These are phyloP conservation scores for Epinotia bilunana DNA, from an alignment of 2,888 invertebrate genomes.

Conservation along the genomic window DNA sequence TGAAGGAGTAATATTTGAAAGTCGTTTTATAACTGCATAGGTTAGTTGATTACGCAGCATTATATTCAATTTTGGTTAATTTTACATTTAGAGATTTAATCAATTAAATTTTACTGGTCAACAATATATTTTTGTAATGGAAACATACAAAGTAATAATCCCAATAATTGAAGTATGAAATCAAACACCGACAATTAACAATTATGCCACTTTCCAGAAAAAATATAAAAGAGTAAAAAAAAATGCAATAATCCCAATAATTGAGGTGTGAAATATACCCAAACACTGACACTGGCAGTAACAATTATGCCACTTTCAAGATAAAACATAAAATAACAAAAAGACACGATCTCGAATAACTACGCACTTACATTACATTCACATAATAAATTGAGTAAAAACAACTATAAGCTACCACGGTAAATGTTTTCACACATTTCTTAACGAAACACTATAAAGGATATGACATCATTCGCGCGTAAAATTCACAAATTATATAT, in stretches of 20 bases:
- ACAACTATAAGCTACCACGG: constrained; percentile 54
- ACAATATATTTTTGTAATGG: not conserved
- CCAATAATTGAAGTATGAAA: not conserved
- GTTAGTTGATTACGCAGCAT: not conserved
- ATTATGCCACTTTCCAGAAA: constrained; percentile 11
- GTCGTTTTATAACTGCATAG: not conserved
- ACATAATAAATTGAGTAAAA: constrained; percentile 51
- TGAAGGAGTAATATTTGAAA: no score
- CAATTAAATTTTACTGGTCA: not conserved
- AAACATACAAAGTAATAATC: not conserved
- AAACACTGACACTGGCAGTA: not conserved
- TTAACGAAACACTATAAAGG: constrained; percentile 61
- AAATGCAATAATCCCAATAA: not conserved
- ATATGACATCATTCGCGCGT: constrained; percentile 72
- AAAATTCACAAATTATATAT: constrained; percentile 73
- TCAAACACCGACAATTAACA: constrained; percentile 5
- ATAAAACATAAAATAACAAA: constrained; percentile 5
- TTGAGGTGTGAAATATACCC: not conserved
- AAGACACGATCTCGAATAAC: constrained; percentile 18
- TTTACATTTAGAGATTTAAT: not conserved
- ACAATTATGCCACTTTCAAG: constrained; percentile 7
- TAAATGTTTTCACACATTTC: constrained; percentile 64
- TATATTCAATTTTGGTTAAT: not conserved
- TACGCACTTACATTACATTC: constrained; percentile 28
- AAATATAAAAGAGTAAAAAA: constrained; percentile 12